Conservation (phyloP, 2,888 invertebrate species). For the Tiliacea citrago region DNA sequence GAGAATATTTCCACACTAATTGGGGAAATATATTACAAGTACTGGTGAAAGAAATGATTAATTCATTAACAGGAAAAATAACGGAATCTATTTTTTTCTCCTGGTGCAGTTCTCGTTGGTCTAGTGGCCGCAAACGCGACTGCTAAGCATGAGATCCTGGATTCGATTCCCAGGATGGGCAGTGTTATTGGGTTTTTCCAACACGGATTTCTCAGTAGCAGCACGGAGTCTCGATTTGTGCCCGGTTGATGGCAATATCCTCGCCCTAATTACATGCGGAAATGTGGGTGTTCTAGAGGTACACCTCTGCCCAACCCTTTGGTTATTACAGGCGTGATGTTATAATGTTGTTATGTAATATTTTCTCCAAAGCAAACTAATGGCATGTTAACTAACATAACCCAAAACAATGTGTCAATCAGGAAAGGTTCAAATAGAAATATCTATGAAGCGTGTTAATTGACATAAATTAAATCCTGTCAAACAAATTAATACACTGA, state of each 20-base stretch:
- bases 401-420: conserved; percentile 31
- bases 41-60: background rate
- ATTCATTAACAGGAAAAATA: background rate
- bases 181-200: background rate
- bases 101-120: background rate
- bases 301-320: background rate
- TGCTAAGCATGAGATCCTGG: too few species aligned
- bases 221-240: background rate
- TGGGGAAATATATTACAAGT: conserved; percentile 17
- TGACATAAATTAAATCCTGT: background rate
- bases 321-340: background rate
- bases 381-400: background rate
- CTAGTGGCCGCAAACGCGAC: background rate
- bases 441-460: conserved; percentile 6
- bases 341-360: background rate
- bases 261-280: too few species aligned
- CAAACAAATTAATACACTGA: conserved; percentile 18
- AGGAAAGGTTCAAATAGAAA: conserved; percentile 5
- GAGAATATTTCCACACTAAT: conserved; percentile 23
- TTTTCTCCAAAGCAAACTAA: conserved; percentile 11
- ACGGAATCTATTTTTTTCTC: background rate
- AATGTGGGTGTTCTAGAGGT: too few species aligned
- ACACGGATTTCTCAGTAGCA: background rate
- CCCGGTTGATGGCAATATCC: background rate
- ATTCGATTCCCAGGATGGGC: too few species aligned